These are phyloP conservation scores for Saimiri boliviensis DNA, from an alignment of 2,113 vertebrate species.

Conservation along the genomic window DNA sequence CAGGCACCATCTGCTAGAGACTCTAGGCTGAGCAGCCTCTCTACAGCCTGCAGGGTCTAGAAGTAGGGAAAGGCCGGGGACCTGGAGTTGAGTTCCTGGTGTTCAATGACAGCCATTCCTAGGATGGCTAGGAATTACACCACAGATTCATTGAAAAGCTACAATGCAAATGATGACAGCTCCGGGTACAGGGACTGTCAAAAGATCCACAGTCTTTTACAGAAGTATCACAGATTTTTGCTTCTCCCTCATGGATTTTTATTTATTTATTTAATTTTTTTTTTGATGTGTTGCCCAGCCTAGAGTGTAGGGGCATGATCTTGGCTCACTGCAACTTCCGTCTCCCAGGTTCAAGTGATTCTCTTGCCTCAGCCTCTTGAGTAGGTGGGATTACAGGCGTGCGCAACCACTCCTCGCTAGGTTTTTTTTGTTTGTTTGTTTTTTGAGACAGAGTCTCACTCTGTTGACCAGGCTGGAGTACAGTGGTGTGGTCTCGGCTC, in stretches of 20 bases:
- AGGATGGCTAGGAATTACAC: neutral
- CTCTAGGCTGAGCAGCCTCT: neutral
- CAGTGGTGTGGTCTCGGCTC: too few species aligned
- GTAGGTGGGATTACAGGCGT: too few species aligned
- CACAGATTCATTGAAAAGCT: neutral
- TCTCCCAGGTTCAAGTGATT: too few species aligned
- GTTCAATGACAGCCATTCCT: neutral
- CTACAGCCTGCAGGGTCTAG: neutral
- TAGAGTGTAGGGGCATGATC: too few species aligned
- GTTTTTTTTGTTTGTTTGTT: too few species aligned
- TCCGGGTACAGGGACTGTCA: neutral
- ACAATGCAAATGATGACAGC: neutral
- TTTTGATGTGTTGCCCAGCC: too few species aligned
- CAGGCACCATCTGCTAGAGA: neutral
- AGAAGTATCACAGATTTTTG: neutral
- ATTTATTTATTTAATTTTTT: too few species aligned
- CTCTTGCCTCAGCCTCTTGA: too few species aligned
- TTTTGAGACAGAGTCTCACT: too few species aligned
- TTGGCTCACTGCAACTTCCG: too few species aligned
- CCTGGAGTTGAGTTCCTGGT: neutral
- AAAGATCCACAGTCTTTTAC: neutral
- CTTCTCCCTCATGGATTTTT: neutral
- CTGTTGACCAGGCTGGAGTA: too few species aligned
- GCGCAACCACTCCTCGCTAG: too few species aligned
- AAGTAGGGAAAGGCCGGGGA: neutral